Evolutionary conservation across 2,888 invertebrate species (phyloP).

Genomic region (Ctenicera cuprea): DNA sequence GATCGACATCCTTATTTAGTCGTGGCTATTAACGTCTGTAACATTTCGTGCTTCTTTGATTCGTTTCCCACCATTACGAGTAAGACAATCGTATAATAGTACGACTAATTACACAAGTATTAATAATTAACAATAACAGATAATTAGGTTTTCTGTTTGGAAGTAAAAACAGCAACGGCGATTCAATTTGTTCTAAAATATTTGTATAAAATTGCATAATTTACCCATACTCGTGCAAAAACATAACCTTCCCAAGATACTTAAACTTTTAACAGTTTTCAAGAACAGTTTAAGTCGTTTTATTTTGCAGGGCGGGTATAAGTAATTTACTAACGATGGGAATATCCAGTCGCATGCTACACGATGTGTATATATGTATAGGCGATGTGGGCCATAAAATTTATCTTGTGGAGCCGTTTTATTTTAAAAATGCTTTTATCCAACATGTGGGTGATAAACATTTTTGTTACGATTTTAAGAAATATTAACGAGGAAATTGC

Average conservation of each 20-base stretch:
- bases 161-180: neutral
- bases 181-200: constrained; percentile 7
- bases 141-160: constrained; percentile 15
- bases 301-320: constrained; percentile 38
- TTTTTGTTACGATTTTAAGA: constrained; percentile 10
- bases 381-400: constrained; percentile 51
- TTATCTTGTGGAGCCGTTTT: constrained; percentile 41
- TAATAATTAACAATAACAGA: constrained; percentile 20
- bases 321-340: constrained; percentile 47
- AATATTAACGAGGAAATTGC: constrained; percentile 18
- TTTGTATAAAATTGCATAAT: constrained; percentile 18
- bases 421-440: constrained; percentile 28
- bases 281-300: constrained; percentile 45
- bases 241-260: constrained; percentile 43
- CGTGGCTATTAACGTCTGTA: constrained; percentile 3
- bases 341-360: constrained; percentile 46
- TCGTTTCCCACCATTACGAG: constrained; percentile 9
- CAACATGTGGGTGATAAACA: constrained; percentile 37
- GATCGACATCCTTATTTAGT: constrained; percentile 16
- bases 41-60: constrained; percentile 16
- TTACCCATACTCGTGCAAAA: constrained; percentile 38
- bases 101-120: constrained; percentile 8
- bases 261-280: constrained; percentile 50
- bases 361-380: constrained; percentile 40
- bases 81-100: constrained; percentile 17